Percentiles rank a stretch among this genome's conserved stretches.
Conservation (phyloP, 1,140 invertebrate species). For the Alviniconcha marisindica region DNA sequence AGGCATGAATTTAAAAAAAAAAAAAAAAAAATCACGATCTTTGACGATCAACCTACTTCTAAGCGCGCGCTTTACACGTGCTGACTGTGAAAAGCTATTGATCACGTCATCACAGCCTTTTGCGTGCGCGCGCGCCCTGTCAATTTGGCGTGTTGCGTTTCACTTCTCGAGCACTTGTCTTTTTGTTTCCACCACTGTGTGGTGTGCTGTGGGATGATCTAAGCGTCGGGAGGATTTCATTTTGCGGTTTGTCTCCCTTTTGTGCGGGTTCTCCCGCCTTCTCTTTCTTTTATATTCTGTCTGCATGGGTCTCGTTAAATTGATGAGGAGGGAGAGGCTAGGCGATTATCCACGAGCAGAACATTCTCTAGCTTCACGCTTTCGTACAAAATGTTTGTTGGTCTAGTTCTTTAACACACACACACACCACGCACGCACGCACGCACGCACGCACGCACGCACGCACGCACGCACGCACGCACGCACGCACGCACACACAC, state of each 20-base stretch:
- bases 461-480: too few species aligned
- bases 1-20: too few species aligned
- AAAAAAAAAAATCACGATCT: too few species aligned
- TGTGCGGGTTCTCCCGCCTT: not conserved
- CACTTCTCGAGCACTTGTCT: slow-evolving; percentile 25
- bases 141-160: slow-evolving; percentile 30
- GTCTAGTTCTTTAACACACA: too few species aligned
- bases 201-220: not conserved
- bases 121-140: slow-evolving; percentile 24
- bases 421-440: too few species aligned
- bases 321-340: too few species aligned
- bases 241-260: slow-evolving; percentile 32
- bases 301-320: not conserved
- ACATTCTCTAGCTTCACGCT: too few species aligned
- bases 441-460: too few species aligned
- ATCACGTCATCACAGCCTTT: slow-evolving; percentile 29
- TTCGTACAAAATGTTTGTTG: too few species aligned
- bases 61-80: slow-evolving; percentile 29
- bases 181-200: slow-evolving; percentile 28
- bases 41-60: not conserved
- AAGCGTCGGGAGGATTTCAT: slow-evolving; percentile 7
- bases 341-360: too few species aligned
- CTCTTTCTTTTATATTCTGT: not conserved
- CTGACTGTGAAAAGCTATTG: slow-evolving; percentile 29
- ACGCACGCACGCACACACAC: too few species aligned